These are phyloP conservation scores for Pseudomyrmex dendroicus DNA, from an alignment of 1,140 invertebrate genomes.

Conservation along the genomic window DNA sequence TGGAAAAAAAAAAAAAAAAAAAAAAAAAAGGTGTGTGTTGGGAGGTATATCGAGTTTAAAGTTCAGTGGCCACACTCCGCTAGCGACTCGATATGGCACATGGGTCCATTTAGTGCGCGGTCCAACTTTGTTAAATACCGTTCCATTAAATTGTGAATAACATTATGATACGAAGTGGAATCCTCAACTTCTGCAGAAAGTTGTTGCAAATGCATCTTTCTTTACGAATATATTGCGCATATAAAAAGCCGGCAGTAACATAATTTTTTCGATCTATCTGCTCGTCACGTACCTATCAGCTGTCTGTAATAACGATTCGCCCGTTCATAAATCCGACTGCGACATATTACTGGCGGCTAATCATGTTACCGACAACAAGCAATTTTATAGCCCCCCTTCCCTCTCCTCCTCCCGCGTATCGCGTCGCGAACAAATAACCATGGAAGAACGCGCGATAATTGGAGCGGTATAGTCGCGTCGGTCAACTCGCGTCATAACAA, in stretches of 20 bases:
- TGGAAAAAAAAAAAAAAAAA: neutral
- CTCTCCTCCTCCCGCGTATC: neutral
- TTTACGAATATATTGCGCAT: too few relatives aligned
- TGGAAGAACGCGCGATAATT: constrained; percentile 56
- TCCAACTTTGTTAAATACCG: constrained; percentile 25
- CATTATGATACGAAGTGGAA: neutral
- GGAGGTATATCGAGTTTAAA: constrained; percentile 33
- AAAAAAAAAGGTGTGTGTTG: neutral
- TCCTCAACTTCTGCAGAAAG: neutral
- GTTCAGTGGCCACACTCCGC: constrained; percentile 15
- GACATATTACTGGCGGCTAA: constrained; percentile 44
- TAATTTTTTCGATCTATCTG: constrained; percentile 1
- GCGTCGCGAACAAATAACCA: constrained; percentile 55
- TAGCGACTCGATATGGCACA: constrained; percentile 6
- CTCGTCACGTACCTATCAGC: neutral
- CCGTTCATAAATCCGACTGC: constrained; percentile 15
- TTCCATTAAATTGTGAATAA: neutral
- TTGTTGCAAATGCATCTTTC: too few relatives aligned
- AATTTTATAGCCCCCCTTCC: constrained; percentile 37
- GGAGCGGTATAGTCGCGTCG: constrained; percentile 45
- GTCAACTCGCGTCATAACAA: constrained; percentile 54
- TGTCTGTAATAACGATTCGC: constrained; percentile 12
- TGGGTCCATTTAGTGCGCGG: constrained; percentile 10
- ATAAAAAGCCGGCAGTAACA: too few relatives aligned
- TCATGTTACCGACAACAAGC: constrained; percentile 50